These are phyloP conservation scores for Remorina albescens DNA, from an alignment of 2,797 vertebrate genomes.

Conservation along the genomic window DNA sequence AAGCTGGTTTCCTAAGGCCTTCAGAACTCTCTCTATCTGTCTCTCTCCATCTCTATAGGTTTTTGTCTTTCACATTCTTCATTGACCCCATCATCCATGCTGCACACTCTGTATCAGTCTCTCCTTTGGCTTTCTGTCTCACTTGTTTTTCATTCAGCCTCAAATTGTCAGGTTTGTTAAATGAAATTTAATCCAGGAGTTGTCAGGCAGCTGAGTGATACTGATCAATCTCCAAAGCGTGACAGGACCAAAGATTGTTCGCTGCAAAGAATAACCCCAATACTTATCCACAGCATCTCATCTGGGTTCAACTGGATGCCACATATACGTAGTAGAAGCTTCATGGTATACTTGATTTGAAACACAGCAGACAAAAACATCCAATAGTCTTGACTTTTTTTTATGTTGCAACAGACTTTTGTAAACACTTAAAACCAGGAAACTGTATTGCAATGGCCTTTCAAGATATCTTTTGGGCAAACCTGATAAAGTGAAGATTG, in stretches of 20 bases:
- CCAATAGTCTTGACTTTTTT: background rate
- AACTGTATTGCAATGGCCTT: slow-evolving; percentile 6
- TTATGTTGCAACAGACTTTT: background rate
- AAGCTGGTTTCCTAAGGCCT: background rate
- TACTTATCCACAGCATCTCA: slow-evolving; percentile 34
- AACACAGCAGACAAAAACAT: background rate
- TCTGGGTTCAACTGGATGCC: slow-evolving; percentile 22
- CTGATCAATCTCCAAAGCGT: slow-evolving; percentile 65
- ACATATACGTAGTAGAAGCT: slow-evolving; percentile 24
- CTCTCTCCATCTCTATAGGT: background rate
- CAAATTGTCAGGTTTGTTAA: slow-evolving; percentile 65
- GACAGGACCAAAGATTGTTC: slow-evolving; percentile 42
- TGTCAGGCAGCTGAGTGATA: slow-evolving; percentile 65
- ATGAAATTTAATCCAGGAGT: slow-evolving; percentile 70
- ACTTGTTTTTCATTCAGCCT: slow-evolving; percentile 51
- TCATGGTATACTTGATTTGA: slow-evolving; percentile 14
- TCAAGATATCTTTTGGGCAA: slow-evolving; percentile 21
- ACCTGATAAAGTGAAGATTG: slow-evolving; percentile 27
- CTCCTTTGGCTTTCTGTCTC: slow-evolving; percentile 21
- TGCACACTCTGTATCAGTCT: slow-evolving; percentile 1
- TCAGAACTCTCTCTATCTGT: background rate
- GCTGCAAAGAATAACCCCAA: slow-evolving; percentile 38
- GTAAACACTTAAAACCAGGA: slow-evolving; percentile 5
- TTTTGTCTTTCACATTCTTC: slow-evolving; percentile 7
- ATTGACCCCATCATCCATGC: background rate